Percentiles rank a stretch among this genome's conserved stretches.
Conservation (phyloP, 2,888 invertebrate species). For the Phaedon cochleariae region DNA sequence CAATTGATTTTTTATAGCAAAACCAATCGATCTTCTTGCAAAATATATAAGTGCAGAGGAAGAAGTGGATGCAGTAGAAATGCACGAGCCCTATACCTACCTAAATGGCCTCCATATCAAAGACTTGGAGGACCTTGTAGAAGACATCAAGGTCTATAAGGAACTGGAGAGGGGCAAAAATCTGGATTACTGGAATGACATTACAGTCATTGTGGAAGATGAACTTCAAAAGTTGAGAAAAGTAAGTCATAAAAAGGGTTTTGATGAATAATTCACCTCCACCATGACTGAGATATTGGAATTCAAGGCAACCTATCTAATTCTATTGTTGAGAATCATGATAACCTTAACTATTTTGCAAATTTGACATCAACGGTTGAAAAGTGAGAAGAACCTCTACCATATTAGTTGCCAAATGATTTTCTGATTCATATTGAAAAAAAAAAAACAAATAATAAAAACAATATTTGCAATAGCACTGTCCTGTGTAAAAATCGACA, state of each 20-base stretch:
- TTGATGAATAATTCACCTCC: no score
- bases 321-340: no score
- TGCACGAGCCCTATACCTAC: conserved; percentile 98
- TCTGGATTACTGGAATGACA: conserved; percentile 94
- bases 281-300: no score
- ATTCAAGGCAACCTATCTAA: no score
- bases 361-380: no score
- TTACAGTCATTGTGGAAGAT: conserved; percentile 93
- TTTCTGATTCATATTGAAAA: no score
- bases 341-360: no score
- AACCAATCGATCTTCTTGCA: conserved; percentile 96
- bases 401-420: no score
- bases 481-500: no score
- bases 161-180: conserved; percentile 90
- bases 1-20: conserved; percentile 67
- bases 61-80: conserved; percentile 90
- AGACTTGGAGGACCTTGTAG: conserved; percentile 94
- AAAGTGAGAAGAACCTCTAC: no score
- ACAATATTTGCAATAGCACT: no score
- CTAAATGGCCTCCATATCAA: conserved; percentile 88
- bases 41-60: conserved; percentile 93
- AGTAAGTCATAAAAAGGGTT: conserved; percentile 32
- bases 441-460: no score
- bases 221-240: conserved; percentile 88
- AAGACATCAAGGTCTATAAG: conserved; percentile 95